Evolutionary conservation across 1,140 invertebrate species (phyloP).

Genomic region (Philopotamus ludificatus): DNA sequence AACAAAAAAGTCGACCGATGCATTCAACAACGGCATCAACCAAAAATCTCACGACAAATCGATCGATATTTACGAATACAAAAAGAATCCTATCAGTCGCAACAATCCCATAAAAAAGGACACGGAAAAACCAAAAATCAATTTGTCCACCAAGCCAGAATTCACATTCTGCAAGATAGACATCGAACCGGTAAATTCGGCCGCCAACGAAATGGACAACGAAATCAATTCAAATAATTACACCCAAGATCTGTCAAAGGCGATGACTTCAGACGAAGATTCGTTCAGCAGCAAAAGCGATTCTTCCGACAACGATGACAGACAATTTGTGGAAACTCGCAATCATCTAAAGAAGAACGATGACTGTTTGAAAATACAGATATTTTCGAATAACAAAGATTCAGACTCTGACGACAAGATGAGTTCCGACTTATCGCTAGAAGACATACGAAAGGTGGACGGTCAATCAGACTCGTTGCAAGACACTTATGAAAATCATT

Average conservation of each 20-base stretch:
- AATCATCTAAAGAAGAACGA: constrained; percentile 46
- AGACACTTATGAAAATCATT: constrained; percentile 47
- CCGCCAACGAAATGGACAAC: constrained; percentile 31
- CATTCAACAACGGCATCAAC: constrained; percentile 32
- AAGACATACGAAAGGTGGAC: constrained; percentile 52
- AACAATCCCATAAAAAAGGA: constrained; percentile 60
- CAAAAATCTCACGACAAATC: constrained; percentile 43
- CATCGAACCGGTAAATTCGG: constrained; percentile 46
- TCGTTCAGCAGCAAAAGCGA: constrained; percentile 54
- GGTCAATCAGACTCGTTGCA: constrained; percentile 46
- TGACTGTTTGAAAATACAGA: constrained; percentile 55
- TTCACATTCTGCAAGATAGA: constrained; percentile 59
- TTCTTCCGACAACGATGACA: constrained; percentile 55
- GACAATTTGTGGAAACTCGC: constrained; percentile 52
- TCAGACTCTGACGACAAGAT: constrained; percentile 40
- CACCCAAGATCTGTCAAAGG: constrained; percentile 49
- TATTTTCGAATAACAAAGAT: constrained; percentile 51
- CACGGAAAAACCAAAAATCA: constrained; percentile 60
- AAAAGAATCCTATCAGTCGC: constrained; percentile 59
- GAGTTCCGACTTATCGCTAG: constrained; percentile 44
- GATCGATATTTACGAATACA: constrained; percentile 52
- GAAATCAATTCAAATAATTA: constrained; percentile 35
- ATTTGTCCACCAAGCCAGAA: constrained; percentile 55
- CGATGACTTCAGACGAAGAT: constrained; percentile 54
- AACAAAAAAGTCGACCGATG: constrained; percentile 31